A percentile compares a stretch with the other conserved stretches of the same genome.
Conservation (phyloP, 2,113 vertebrate genomes). For the Athene noctua region DNA sequence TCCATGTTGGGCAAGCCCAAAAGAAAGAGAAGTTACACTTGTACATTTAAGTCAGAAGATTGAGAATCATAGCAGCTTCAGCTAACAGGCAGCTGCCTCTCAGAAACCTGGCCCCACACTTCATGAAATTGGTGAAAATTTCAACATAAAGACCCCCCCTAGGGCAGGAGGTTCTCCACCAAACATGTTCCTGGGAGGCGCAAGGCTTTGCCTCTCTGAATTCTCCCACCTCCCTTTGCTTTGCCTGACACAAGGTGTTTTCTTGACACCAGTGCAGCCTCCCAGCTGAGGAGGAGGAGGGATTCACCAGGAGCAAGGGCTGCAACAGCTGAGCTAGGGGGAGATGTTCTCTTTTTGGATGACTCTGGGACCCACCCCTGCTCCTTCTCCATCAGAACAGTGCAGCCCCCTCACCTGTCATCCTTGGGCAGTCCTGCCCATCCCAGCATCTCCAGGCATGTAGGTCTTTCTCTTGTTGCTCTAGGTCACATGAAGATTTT, state of each 20-base stretch:
- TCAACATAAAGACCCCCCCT: not conserved
- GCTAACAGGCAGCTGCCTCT: not conserved
- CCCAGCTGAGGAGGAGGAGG: too few species aligned
- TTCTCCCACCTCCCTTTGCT: not conserved
- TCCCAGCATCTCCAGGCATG: not conserved
- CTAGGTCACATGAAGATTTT: not conserved
- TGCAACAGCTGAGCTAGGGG: not conserved
- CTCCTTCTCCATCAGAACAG: not conserved
- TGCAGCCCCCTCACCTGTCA: not conserved
- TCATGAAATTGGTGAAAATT: not conserved
- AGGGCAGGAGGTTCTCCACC: not conserved
- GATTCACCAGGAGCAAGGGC: not conserved
- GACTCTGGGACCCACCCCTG: not conserved
- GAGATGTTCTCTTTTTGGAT: not conserved
- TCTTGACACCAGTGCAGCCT: not conserved
- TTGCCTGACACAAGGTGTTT: not conserved
- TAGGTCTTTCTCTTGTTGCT: not conserved
- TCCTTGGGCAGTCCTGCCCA: not conserved
- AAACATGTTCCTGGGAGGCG: rapidly evolving
- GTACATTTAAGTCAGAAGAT: not conserved
- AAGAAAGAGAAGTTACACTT: not conserved
- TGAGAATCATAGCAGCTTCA: not conserved
- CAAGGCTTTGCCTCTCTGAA: not conserved
- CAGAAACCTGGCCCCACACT: rapidly evolving
- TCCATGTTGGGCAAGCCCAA: not conserved